Evolutionary conservation across 2,113 vertebrate genomes (phyloP).

Genomic region (Syngnathus scovelli): DNA sequence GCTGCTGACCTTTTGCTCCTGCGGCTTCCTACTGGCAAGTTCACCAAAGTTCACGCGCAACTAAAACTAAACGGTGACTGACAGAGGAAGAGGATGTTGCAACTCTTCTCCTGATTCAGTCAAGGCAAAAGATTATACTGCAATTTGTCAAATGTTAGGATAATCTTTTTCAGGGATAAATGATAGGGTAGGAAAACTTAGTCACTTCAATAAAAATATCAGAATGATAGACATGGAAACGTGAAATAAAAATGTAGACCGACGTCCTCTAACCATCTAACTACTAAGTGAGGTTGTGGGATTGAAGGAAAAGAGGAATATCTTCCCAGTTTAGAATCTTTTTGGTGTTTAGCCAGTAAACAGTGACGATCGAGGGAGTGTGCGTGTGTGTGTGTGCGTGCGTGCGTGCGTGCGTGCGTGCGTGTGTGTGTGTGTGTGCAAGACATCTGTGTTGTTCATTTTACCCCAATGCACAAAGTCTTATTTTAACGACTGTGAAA

Average conservation of each 20-base stretch:
- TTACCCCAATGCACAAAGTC: neutral
- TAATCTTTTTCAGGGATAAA: neutral
- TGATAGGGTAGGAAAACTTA: constrained; percentile 11
- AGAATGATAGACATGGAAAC: constrained; percentile 19
- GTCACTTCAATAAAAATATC: constrained; percentile 10
- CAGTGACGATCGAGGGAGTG: constrained; percentile 35
- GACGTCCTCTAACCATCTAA: constrained; percentile 30
- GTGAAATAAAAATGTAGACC: constrained; percentile 31
- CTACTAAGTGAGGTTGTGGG: constrained; percentile 29
- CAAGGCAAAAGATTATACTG: constrained; percentile 10
- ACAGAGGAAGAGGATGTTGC: neutral
- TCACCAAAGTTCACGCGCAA: constrained; percentile 38
- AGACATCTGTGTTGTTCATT: constrained; percentile 13
- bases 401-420: constrained; percentile 2
- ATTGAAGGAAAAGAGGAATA: constrained; percentile 28
- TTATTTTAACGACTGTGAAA: neutral
- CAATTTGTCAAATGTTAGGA: constrained; percentile 3
- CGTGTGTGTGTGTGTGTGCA: constrained; percentile 6
- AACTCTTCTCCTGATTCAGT: constrained; percentile 14
- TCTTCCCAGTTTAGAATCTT: constrained; percentile 27
- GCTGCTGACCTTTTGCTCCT: constrained; percentile 24
- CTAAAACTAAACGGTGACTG: neutral
- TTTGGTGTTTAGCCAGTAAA: constrained; percentile 17
- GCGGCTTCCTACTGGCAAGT: constrained; percentile 18
- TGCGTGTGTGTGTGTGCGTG: constrained; percentile 5